phyloP scores from a whole-genome alignment of 2,888 invertebrate species.

The Mayetiola destructor region DNA sequence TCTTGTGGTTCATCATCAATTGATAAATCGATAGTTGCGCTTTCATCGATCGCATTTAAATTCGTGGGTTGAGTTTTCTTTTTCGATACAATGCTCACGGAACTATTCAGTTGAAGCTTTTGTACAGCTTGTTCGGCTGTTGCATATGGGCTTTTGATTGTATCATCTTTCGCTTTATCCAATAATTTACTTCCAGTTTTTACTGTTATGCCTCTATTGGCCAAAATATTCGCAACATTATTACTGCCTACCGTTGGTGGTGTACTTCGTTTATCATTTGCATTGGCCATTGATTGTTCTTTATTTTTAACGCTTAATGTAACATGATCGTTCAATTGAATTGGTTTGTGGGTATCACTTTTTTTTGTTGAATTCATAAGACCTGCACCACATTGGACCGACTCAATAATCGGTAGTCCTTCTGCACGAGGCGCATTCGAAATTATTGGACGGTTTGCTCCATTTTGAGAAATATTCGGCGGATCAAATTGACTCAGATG shows the following conservation, averaged over 20 bases:
- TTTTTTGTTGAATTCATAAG: not conserved
- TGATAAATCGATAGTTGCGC: slow-evolving; percentile 14
- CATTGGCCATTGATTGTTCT: slow-evolving; percentile 25
- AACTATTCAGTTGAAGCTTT: slow-evolving; percentile 40
- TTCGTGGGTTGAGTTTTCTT: slow-evolving; percentile 23
- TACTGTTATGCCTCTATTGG: slow-evolving; percentile 62
- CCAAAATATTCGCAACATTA: slow-evolving; percentile 61
- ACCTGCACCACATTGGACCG: slow-evolving; percentile 45
- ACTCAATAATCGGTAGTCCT: slow-evolving; percentile 57
- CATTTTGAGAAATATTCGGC: not conserved
- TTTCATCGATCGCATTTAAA: not conserved
- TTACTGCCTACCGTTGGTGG: slow-evolving; percentile 49
- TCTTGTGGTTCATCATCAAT: slow-evolving; percentile 7
- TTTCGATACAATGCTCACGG: slow-evolving; percentile 46
- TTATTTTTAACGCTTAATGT: slow-evolving; percentile 43
- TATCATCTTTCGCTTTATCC: slow-evolving; percentile 20
- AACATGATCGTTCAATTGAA: slow-evolving; percentile 58
- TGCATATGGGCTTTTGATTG: slow-evolving; percentile 21
- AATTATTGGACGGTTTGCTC: slow-evolving; percentile 63
- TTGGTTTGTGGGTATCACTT: slow-evolving; percentile 23
- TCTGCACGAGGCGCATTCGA: slow-evolving; percentile 58
- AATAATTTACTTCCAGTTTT: slow-evolving; percentile 44
- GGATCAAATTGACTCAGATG: not conserved
- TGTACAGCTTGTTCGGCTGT: slow-evolving; percentile 37
- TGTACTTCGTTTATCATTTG: no score